Base-by-base conservation (phyloP, 2,113 vertebrate genomes). In the Urocynchramus pylzowi region DNA sequence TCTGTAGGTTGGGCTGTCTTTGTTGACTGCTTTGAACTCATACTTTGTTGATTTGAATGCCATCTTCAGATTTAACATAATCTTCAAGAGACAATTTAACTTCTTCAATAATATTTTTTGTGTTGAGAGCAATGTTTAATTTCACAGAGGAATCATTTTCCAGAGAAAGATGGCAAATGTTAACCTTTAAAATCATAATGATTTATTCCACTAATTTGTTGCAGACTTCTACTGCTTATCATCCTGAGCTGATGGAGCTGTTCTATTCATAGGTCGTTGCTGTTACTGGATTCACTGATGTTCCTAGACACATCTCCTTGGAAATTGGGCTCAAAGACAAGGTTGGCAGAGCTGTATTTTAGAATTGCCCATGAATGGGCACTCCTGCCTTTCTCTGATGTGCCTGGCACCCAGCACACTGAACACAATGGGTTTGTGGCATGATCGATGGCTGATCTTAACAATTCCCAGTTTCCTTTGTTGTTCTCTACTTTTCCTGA, bases 111-210 rank as follows among this genome's bases (percentile, higher is more conserved):
- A 92, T 82, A 76, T 93, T 96, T 94, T 94, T 84, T 81, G 28
- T 65, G 21, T 70, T 73, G 28, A 35, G 64, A 95, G 26, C 73
- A 80, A 35, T 27, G 37, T 53, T 96, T 75, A 78, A 37, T 68
- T 92, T 96, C 88, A 92, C 56, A 84, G 53, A 94, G 54, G 44
- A 94, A 81, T 84, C 5, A 30, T 81, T 82, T 78, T 90, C 49
- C 60, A 41, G 33, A 84, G 45, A 67, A 61, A 70, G 54, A 87
- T 56, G 80, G 80, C 69, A 75, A 95, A 87, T 33, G 23, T 81
- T 94, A 96, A 94, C 93, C 92, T 96, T 96, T 97, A 92, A 90
- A 96, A 86, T 28, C 30, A 30, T 64, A 57, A 64, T 87, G 90
- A 95, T 94, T 94, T 90, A 87, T 92, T 92, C 37, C 68, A 60